Evolutionary conservation across 2,797 vertebrate species (phyloP), one percentile per base, ranked within the genome.

Genomic region (Chaenodraco wilsoni): DNA sequence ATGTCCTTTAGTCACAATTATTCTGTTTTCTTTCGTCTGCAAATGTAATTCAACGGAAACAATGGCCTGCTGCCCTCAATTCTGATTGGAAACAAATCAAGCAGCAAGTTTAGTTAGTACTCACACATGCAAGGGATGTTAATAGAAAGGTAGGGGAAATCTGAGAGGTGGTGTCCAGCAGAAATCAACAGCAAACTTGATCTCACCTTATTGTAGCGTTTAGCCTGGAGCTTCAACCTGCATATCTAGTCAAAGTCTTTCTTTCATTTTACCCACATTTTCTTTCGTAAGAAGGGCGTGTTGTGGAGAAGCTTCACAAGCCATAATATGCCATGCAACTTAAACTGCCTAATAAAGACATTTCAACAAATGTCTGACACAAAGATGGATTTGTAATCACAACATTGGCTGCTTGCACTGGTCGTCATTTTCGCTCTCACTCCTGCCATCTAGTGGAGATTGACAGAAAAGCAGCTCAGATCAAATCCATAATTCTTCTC

Each of bases 401-500:
- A 13, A 15, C 15, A 8, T 16, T 27, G 41, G 3, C 23, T 48
- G 62, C 37, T 37, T 43, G 27, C 31, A 21, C 40, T 8, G 21
- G 48, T 41, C 52, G 21, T n/a, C 11, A 40, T 61, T 63, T 5
- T 13, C 17, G 2, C 4, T 46, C 16, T 33, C 12, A 16, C 11
- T 19, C 1, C 65, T 56, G 65, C 44, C 67, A 67, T 62, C 83
- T 79, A 15, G 44, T 77, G 83, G 75, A 62, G 14, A 14, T 4
- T 5, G 23, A 48, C 7, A 40, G 52, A 58, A 62, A 14, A 31
- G 54, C 65, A 52, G 52, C 55, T 68, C 15, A 48, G 8, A 52
- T 16, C 3, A 27, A 27, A 27, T 50, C 31, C 50, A 54, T 16
- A 54, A 54, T 54, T 17, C 3, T 17, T 54, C 23, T 21, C 14